A percentile compares a stretch with the other conserved stretches of the same genome.
These are phyloP conservation scores for Priocnemis perturbator DNA, from an alignment of 2,888 invertebrate species.

Conservation along the genomic window DNA sequence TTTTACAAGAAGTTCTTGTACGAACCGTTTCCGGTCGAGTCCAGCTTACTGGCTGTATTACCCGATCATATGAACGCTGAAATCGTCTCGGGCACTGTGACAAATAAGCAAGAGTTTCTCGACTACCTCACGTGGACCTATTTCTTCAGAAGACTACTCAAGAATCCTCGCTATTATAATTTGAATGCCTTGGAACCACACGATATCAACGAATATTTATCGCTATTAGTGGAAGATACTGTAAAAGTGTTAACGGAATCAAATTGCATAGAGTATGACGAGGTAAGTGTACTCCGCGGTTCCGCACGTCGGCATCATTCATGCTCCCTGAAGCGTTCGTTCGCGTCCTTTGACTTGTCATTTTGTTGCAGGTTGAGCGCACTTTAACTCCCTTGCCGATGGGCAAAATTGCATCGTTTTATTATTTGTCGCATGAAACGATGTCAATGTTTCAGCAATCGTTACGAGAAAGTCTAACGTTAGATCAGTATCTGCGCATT, in stretches of 20 bases:
- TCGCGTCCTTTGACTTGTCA: conserved; percentile 7
- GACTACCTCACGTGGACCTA: conserved; percentile 99
- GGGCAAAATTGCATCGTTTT: conserved; percentile 96
- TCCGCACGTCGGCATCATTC: too few species aligned
- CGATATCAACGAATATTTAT: conserved; percentile 85
- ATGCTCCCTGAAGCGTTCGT: conserved; percentile 2
- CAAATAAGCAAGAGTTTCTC: conserved; percentile 92
- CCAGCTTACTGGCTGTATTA: conserved; percentile 91
- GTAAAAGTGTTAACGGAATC: conserved; percentile 84
- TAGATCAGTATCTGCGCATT: conserved; percentile 86
- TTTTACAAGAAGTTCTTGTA: conserved; percentile 99
- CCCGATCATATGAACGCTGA: conserved; percentile 99
- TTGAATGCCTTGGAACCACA: conserved; percentile 84
- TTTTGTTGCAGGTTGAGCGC: conserved; percentile 58
- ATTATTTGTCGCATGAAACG: conserved; percentile 95
- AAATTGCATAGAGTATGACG: conserved; percentile 87
- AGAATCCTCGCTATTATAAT: conserved; percentile 95
- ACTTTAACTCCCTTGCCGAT: conserved; percentile 77
- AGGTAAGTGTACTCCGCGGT: conserved; percentile 75
- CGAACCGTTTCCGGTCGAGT: conserved; percentile 99
- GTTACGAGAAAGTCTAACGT: conserved; percentile 80
- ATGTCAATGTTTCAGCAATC: conserved; percentile 88
- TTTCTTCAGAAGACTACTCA: conserved; percentile 93
- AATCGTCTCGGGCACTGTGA: conserved; percentile 96
- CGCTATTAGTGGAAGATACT: conserved; percentile 87